Base-by-base conservation (phyloP, 2,797 vertebrate species). In the Sphenopsis melanotis region DNA sequence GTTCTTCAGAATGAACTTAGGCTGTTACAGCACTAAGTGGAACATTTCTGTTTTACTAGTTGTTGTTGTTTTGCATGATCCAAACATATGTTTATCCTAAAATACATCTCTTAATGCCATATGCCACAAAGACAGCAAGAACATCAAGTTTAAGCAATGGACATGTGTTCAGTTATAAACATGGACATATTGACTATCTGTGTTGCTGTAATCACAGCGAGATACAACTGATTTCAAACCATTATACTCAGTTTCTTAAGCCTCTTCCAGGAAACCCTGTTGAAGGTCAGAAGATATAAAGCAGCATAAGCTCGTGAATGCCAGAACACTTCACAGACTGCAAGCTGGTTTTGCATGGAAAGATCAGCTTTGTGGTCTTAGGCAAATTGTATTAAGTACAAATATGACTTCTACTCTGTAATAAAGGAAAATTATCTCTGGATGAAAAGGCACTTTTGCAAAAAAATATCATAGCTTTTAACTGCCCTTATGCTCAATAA, bases 21-120 rank as follows among this genome's bases (percentile, higher is more conserved):
- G 47, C 63, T 34, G 12, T 56, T 60, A 53, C 6, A 93, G 49
- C 72, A 76, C 34, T 41, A 84, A 85, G 47, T 44, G 13, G 56
- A 77, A 80, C 4, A 0, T 74, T 93, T 89, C 57, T 88, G 30
- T 50, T 89, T 92, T 74, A 89, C 77, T 95, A 89, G 74, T 56
- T 84, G 63, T 72, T 78, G 78, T 66, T 89, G 32, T 90, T 93
- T 78, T 68, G n/a, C 60, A 47, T 29, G 56, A 89, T 68, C 61
- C 78, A 91, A 94, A 72, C 92, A 93, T 95, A 95, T 85, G 92
- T 89, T 96, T 95, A 91, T 75, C 71, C 87, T 71, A 81, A 95
- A 95, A 95, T 80, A 87, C 12, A 47, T 87, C 85, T 92, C 71
- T 64, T 80, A 74, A 80, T 95, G 82, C 94, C 93, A 89, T 94